Evolutionary conservation across 2,113 vertebrate genomes (phyloP).

Genomic region (Buteo buteo): DNA sequence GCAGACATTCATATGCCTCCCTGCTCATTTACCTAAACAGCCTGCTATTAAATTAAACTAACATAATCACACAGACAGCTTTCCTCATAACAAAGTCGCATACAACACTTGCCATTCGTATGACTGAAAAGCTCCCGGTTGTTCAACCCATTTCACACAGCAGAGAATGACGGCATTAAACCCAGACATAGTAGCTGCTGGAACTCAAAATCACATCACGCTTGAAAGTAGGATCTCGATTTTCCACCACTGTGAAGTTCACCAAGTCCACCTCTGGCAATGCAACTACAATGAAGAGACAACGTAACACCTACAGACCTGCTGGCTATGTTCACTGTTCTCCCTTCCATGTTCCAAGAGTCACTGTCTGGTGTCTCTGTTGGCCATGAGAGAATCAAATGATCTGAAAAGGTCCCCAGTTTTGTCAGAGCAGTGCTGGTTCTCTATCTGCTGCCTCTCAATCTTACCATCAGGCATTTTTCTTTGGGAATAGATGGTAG

Average conservation of each 20-base stretch:
- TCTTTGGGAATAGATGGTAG: neutral
- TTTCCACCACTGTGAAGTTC: neutral
- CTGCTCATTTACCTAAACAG: conserved; percentile 43
- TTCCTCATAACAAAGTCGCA: neutral
- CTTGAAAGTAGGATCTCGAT: neutral
- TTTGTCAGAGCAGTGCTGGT: neutral
- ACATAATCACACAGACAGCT: conserved; percentile 11
- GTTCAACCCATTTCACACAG: neutral
- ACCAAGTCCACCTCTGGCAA: neutral
- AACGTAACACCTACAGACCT: neutral
- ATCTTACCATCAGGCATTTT: neutral
- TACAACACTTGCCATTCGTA: neutral
- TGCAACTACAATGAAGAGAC: neutral
- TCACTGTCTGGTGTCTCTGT: fast-evolving
- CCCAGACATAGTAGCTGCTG: neutral
- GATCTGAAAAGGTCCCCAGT: neutral
- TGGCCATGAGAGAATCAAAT: neutral
- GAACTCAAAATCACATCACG: neutral
- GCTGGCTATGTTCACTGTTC: neutral
- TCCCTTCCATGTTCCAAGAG: neutral
- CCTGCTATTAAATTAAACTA: conserved; percentile 38
- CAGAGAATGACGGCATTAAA: neutral
- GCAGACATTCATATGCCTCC: neutral
- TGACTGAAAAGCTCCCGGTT: neutral
- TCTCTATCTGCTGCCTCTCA: neutral